Evolutionary conservation across 2,797 vertebrate species (phyloP), one percentile per base, ranked within the genome.

Genomic region (Anguilla obscura): DNA sequence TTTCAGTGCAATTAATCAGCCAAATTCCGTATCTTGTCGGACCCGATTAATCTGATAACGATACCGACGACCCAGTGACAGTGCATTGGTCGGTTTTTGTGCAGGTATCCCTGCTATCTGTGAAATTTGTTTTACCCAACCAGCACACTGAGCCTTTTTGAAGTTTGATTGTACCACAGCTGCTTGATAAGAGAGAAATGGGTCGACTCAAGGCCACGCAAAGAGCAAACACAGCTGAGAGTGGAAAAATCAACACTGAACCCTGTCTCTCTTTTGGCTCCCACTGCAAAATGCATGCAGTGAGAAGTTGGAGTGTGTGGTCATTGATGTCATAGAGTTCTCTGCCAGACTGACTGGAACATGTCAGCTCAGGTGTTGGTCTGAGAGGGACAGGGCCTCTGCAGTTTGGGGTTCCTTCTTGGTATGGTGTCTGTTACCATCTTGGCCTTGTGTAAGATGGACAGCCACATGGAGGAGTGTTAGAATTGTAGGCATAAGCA

Each of bases 191-290:
- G 79, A 50, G 45, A 6, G 16, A n/a, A 21, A 10, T 7, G 21
- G 45, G 45, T 45, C 24, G 18, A 48, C 45, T 50, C 36, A 40
- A 79, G 74, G 74, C 74, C 74, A 45, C 18, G 18, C 5, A 79
- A 79, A 79, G 71, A 36, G 45, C 79, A 50, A 82, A 82, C 79
- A 82, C 79, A 82, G 79, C 40, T 82, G 79, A 82, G 40, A 50
- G 40, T 45, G 18, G 40, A 50, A 24, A n/a, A 50, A 33, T 82
- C 79, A 82, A 48, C 18, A 82, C 45, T 82, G 79, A 50, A 82
- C 40, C 18, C 3, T 40, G 12, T 79, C 74, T 5, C 14, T 36
- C 8, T 2, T 18, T 79, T 82, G 21, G 40, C 18, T 45, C 74
- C 33, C 8, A 21, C 79, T 82, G 40, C 79, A 45, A 50, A 50